A percentile compares a stretch with the other conserved stretches of the same genome.
Evolutionary conservation across 2,888 invertebrate species (phyloP).

Genomic region (Mantis religiosa): DNA sequence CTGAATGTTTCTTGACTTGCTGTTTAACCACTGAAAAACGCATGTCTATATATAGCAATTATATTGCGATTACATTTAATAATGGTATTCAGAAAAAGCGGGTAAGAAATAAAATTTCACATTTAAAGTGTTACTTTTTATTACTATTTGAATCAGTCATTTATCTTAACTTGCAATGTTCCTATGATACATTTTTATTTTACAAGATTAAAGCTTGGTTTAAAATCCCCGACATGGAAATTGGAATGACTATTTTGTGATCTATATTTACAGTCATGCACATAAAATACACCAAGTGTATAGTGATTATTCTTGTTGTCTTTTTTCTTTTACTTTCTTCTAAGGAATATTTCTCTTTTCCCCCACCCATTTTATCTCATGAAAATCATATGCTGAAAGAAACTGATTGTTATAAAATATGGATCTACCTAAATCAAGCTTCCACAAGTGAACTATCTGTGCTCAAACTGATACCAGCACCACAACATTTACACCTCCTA

Average conservation of each 20-base stretch:
- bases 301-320: neutral
- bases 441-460: neutral
- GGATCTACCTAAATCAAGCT: slow-evolving; percentile 9
- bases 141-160: slow-evolving; percentile 17
- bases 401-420: slow-evolving; percentile 4
- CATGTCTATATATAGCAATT: neutral
- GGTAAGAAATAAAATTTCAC: neutral
- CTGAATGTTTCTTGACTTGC: too few relatives aligned
- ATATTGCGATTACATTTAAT: neutral
- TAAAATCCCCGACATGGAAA: slow-evolving; percentile 22
- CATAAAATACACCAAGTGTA: slow-evolving; percentile 27
- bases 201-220: slow-evolving; percentile 25
- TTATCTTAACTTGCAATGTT: slow-evolving; percentile 2
- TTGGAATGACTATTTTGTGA: slow-evolving; percentile 17
- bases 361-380: neutral
- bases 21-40: too few relatives aligned
- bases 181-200: slow-evolving; percentile 9
- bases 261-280: slow-evolving; percentile 26
- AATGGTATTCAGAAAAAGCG: neutral
- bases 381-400: neutral
- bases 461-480: neutral
- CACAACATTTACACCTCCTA: neutral
- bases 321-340: neutral
- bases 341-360: neutral
- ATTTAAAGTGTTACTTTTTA: neutral